Base-by-base conservation (phyloP, 2,113 vertebrate species). In the Muntiacus reevesi region DNA sequence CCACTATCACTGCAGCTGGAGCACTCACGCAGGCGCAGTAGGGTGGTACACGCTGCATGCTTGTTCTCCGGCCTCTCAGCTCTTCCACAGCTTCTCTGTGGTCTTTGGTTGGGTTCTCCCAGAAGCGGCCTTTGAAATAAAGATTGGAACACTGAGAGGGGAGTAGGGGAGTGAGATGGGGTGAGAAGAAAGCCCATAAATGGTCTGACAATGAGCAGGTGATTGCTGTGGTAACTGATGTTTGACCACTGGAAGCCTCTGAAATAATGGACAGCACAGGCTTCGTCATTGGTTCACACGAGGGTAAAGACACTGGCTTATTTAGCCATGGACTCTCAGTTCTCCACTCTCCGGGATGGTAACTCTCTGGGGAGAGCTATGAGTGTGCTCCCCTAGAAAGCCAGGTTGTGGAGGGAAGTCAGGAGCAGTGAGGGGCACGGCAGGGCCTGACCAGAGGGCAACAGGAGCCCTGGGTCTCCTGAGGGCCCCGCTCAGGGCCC, bases 21-120 rank as follows among this genome's bases (percentile, higher is more conserved):
- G 47, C 23, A 28, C 33, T 30, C 25, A 8, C 8, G 1, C 11
- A 25, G 54, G 13, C 3, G 2, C 54, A 64, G 3, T 0, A 21
- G 0, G 7, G 19, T 11, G 50, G 36, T 16, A 10, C 19, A 33
- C 1, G 1, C 36, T 17, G 5, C 13, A 0, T 6, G 64, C n/a
- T 85, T 33, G 0, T 13, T 15, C 28, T 19, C 0, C 2, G 15
- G 7, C 33, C 8, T 21, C 81, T 64, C 21, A 25, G 25, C 52
- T 64, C 28, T 36, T 3, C 2, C 4, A 17, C 33, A 7, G 6
- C 60, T 30, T 71, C 36, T 55, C 28, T 87, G 0, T 47, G 33
- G 36, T 23, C 82, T 94, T 21, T 2, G 10, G 11, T 6, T 91
- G 43, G 25, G 7, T 67, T 86, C 59, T 92, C 30, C 55, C 25